phyloP scores from a whole-genome alignment of 2,113 vertebrate genomes.

The Bubalus kerabau region DNA sequence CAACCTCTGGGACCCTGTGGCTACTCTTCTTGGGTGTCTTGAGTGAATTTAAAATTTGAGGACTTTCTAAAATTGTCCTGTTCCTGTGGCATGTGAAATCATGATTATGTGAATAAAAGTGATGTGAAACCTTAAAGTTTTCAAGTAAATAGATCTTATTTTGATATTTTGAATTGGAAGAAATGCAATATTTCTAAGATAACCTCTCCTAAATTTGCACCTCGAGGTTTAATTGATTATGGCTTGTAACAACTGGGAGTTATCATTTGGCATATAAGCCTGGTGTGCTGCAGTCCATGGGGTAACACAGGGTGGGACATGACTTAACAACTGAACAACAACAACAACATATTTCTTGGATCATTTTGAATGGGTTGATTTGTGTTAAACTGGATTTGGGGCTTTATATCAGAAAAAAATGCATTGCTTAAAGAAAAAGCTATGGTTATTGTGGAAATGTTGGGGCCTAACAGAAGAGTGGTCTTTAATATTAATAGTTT shows the following conservation, averaged over 20 bases:
- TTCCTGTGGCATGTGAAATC: neutral
- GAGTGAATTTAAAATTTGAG: neutral
- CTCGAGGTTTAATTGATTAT: neutral
- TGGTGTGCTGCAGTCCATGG: neutral
- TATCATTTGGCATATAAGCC: neutral
- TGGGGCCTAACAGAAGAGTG: neutral
- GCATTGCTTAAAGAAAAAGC: neutral
- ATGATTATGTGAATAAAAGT: neutral
- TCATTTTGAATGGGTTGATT: conserved; percentile 3
- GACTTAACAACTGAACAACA: neutral
- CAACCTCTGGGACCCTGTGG: neutral
- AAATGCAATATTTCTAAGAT: neutral
- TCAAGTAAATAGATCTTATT: neutral
- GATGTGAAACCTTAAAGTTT: neutral
- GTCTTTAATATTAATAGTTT: neutral
- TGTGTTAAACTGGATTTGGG: neutral
- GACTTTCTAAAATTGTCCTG: neutral
- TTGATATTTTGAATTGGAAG: neutral
- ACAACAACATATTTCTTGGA: neutral
- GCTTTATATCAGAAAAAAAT: neutral
- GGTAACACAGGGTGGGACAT: neutral
- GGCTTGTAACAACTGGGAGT: neutral
- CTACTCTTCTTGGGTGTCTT: neutral
- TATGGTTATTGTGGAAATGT: neutral
- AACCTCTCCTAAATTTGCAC: neutral